Percentiles rank a stretch among this genome's conserved stretches.
phyloP scores from a whole-genome alignment of 2,888 invertebrate genomes.

The Venusia cambrica region DNA sequence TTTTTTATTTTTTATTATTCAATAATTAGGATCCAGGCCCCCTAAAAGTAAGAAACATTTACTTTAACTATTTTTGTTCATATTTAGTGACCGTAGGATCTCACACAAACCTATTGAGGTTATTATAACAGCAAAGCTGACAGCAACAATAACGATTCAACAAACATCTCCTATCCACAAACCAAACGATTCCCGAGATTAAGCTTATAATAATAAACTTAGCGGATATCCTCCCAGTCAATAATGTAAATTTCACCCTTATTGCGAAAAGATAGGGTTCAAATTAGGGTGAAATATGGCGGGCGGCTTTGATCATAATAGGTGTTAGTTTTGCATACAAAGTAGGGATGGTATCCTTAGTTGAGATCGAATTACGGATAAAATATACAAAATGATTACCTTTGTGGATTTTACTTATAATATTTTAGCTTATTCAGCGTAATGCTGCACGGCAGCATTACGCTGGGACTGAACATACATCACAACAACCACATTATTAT shows the following conservation, averaged over 20 bases:
- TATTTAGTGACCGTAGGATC: no score
- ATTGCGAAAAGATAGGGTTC: constrained; percentile 17
- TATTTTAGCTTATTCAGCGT: no score
- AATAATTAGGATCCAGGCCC: no score
- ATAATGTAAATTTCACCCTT: constrained; percentile 8
- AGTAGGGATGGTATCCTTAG: constrained; percentile 42
- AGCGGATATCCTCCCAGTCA: constrained; percentile 34
- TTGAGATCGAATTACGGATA: constrained; percentile 31
- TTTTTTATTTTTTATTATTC: no score
- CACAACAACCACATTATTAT: no score
- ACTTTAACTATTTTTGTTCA: no score
- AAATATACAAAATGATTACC: no score
- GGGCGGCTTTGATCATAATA: constrained; percentile 19
- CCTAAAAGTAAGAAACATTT: no score
- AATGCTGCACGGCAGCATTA: no score
- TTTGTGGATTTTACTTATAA: no score
- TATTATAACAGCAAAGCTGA: constrained; percentile 20
- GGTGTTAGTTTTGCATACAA: constrained; percentile 53
- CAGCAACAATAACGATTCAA: constrained; percentile 31
- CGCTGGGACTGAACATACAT: no score
- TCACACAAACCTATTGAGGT: constrained; percentile 6
- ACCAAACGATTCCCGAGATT: constrained; percentile 44
- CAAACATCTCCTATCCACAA: constrained; percentile 30
- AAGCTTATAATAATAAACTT: constrained; percentile 43
- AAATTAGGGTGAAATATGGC: constrained; percentile 20